phyloP scores from a whole-genome alignment of 2,797 vertebrate genomes.

The Semotilus atromaculatus region DNA sequence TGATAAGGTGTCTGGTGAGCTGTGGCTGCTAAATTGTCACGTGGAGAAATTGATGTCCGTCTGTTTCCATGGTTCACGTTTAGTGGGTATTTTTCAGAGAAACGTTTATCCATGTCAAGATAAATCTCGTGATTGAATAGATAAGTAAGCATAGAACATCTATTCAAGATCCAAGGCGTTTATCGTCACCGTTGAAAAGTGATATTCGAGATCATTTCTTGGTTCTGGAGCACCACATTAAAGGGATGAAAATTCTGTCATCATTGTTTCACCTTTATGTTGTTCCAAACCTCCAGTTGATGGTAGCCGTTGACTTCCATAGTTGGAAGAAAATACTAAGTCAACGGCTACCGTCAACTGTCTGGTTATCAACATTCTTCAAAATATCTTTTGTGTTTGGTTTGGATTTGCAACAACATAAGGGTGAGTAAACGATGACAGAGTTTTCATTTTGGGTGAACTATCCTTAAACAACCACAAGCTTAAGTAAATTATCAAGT shows the following conservation, averaged over 20 bases:
- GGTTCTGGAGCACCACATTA: not conserved
- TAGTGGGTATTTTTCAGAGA: slow-evolving; percentile 23
- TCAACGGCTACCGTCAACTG: too few relatives aligned
- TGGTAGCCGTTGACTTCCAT: too few relatives aligned
- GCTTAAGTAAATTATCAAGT: not conserved
- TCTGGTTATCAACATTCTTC: not conserved
- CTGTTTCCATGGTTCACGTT: not conserved
- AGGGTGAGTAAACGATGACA: not conserved
- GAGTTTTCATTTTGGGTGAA: not conserved
- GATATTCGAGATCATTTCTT: not conserved
- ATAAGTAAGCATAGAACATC: not conserved
- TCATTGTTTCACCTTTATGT: too few relatives aligned
- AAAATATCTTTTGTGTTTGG: not conserved
- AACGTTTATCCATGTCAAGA: slow-evolving; percentile 3
- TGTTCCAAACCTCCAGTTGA: too few relatives aligned
- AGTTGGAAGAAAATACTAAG: too few relatives aligned
- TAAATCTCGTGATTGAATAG: slow-evolving; percentile 21
- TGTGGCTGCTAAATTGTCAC: slow-evolving; percentile 17
- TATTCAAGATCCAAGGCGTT: not conserved
- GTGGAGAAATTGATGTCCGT: slow-evolving; percentile 1
- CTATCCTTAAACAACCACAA: not conserved
- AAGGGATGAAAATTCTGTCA: too few relatives aligned
- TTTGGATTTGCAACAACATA: not conserved
- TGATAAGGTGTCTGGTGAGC: slow-evolving; percentile 42
- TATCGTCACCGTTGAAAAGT: not conserved